phyloP scores from a whole-genome alignment of 2,797 vertebrate genomes.

The Gastrophryne carolinensis region DNA sequence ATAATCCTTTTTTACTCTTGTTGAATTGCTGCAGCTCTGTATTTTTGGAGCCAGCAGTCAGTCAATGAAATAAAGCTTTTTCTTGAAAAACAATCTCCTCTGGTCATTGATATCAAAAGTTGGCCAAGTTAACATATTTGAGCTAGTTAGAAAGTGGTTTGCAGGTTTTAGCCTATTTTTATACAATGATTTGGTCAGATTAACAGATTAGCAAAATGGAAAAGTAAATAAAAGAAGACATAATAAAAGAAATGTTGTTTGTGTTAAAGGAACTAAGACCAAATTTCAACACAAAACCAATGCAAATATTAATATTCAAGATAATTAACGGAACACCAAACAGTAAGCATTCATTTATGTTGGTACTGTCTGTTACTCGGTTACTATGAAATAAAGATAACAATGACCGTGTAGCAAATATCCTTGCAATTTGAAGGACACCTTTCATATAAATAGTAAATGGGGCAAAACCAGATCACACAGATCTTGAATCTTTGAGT shows the following conservation, averaged over 20 bases:
- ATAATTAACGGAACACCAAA: background rate
- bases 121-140: no score
- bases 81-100: no score
- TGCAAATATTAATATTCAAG: background rate
- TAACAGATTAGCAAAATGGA: background rate
- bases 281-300: background rate
- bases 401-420: background rate
- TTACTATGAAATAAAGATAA: background rate
- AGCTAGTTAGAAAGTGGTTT: no score
- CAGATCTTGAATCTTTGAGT: constrained; percentile 3
- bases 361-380: background rate
- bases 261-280: background rate
- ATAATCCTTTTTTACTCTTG: no score
- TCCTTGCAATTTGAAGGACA: constrained; percentile 4
- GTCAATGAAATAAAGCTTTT: no score
- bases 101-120: no score
- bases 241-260: background rate
- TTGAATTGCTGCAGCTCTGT: no score
- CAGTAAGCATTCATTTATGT: background rate
- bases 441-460: constrained; percentile 24
- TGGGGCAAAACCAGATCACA: background rate
- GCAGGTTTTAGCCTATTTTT: no score
- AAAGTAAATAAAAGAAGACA: background rate
- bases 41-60: no score
- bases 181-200: no score